Conservation (phyloP, 2,113 vertebrate genomes). For the Tetrax tetrax region DNA sequence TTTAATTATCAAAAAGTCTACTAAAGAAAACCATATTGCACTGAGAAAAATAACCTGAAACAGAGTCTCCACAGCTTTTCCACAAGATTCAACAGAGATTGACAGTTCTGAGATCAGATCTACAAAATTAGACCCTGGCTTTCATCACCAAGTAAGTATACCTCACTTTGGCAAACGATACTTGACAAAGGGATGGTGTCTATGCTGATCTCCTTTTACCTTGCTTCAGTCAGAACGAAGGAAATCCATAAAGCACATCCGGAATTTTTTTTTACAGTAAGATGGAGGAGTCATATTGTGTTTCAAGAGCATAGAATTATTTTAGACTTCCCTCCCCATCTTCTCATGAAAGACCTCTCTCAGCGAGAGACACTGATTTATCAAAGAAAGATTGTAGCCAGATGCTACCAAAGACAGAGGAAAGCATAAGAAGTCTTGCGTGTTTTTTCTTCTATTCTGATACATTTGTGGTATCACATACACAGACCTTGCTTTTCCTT, state of each 20-base stretch:
- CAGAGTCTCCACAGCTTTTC: neutral
- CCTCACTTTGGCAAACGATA: neutral
- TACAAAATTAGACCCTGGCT: slow-evolving; percentile 20
- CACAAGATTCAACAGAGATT: neutral
- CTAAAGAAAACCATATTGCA: neutral
- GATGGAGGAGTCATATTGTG: neutral
- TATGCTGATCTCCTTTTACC: neutral
- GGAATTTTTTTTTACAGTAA: neutral
- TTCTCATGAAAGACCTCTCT: neutral
- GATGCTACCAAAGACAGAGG: neutral
- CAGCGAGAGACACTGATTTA: neutral
- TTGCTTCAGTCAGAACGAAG: neutral
- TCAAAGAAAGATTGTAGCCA: neutral
- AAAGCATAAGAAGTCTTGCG: neutral
- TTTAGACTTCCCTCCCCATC: neutral
- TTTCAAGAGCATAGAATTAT: neutral
- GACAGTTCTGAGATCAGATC: neutral
- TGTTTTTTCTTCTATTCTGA: neutral
- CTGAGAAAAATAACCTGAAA: neutral
- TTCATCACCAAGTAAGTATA: neutral
- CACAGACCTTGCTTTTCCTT: neutral
- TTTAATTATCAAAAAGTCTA: neutral
- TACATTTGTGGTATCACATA: neutral
- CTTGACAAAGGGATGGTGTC: neutral
- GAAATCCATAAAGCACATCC: neutral